phyloP scores from a whole-genome alignment of 2,888 invertebrate species.

The Hirtodrosophila histrioides region DNA sequence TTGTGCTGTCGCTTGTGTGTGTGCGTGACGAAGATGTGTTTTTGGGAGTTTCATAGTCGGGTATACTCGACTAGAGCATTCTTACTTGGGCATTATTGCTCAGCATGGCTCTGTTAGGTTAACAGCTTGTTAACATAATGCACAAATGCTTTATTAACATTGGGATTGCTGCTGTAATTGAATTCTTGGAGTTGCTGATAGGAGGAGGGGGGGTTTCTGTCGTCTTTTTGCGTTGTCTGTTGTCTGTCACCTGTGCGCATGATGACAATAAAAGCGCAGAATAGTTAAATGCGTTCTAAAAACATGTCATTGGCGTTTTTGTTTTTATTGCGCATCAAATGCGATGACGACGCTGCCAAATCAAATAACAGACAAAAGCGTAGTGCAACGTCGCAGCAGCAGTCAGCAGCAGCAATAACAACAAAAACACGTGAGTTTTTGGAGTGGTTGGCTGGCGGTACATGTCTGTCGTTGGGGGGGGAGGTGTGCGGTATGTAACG shows the following conservation, averaged over 20 bases:
- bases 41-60: too few species aligned
- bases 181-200: too few species aligned
- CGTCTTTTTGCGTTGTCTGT: conserved; percentile 1
- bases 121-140: too few species aligned
- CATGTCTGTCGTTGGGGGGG: not conserved
- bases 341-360: conserved; percentile 49
- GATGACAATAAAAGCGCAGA: conserved; percentile 34
- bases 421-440: conserved; percentile 27
- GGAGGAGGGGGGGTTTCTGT: too few species aligned
- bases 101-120: too few species aligned
- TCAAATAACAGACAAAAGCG: conserved; percentile 41
- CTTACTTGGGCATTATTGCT: too few species aligned
- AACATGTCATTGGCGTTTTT: conserved; percentile 11
- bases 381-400: conserved; percentile 1
- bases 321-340: conserved; percentile 54
- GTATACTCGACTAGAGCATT: too few species aligned
- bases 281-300: conserved; percentile 52
- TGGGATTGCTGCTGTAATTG: too few species aligned
- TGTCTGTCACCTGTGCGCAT: conserved; percentile 11
- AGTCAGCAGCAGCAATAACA: not conserved
- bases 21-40: too few species aligned
- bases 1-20: too few species aligned
- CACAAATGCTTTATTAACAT: too few species aligned
- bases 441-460: too few species aligned
- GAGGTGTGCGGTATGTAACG: conserved; percentile 2